phyloP scores from a whole-genome alignment of 2,888 invertebrate species.

The Lypha dubia region DNA sequence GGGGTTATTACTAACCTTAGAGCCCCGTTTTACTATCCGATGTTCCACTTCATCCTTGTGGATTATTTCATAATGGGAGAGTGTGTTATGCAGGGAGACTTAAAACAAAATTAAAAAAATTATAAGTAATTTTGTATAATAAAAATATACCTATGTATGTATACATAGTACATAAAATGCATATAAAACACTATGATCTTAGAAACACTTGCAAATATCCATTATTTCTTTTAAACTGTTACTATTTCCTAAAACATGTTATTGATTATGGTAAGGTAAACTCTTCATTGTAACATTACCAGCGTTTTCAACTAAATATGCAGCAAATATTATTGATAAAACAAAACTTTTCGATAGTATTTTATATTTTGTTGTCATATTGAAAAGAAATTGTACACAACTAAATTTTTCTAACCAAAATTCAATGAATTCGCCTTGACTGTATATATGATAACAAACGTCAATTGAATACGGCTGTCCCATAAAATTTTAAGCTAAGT shows the following conservation, averaged over 20 bases:
- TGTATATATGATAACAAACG: constrained; percentile 19
- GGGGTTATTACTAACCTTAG: constrained; percentile 91
- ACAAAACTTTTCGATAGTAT: constrained; percentile 55
- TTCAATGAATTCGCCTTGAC: too few relatives aligned
- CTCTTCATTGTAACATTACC: constrained; percentile 72
- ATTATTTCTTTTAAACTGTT: background rate
- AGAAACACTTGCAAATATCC: background rate
- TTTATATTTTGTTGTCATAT: constrained; percentile 50
- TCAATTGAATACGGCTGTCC: background rate
- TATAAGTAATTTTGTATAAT: background rate
- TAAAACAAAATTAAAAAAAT: background rate
- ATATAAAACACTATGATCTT: background rate
- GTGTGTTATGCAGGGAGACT: constrained; percentile 89
- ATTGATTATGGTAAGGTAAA: background rate
- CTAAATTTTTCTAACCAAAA: constrained; percentile 23
- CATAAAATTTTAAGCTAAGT: background rate
- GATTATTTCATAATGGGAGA: constrained; percentile 92
- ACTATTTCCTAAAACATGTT: background rate
- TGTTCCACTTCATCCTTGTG: constrained; percentile 90
- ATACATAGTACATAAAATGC: too few relatives aligned
- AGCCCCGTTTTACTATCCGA: constrained; percentile 91
- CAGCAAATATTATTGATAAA: constrained; percentile 74
- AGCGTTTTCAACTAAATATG: constrained; percentile 75
- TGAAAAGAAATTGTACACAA: constrained; percentile 28
- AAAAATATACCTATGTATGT: background rate